phyloP scores from a whole-genome alignment of 2,113 vertebrate genomes.

The Gnathonemus longibarbis region DNA sequence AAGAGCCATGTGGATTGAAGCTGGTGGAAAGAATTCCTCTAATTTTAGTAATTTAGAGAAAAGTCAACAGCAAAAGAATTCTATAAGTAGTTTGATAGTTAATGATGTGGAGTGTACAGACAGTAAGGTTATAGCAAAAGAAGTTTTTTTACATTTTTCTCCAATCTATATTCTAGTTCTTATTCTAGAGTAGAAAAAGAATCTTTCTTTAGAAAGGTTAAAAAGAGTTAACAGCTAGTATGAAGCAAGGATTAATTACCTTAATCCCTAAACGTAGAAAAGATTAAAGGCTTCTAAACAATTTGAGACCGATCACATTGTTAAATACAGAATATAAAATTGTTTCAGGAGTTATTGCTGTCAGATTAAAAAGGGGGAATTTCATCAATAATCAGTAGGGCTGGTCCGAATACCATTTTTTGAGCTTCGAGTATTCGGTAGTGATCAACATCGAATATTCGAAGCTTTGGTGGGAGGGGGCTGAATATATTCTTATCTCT shows the following conservation, averaged over 20 bases:
- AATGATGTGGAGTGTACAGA: background rate
- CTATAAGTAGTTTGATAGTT: background rate
- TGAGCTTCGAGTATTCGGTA: too few species aligned
- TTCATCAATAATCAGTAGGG: too few species aligned
- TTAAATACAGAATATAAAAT: background rate
- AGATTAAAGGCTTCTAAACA: background rate
- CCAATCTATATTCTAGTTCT: background rate
- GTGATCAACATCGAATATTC: too few species aligned
- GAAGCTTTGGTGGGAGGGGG: too few species aligned
- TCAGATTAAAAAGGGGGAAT: background rate
- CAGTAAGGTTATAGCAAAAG: background rate
- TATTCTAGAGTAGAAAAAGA: background rate
- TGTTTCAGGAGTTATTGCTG: background rate
- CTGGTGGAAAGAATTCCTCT: background rate
- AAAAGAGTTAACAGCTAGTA: background rate
- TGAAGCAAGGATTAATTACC: background rate
- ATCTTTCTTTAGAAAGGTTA: background rate
- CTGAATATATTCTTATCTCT: too few species aligned
- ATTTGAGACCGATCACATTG: too few species aligned
- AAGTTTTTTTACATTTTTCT: background rate
- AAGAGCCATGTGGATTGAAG: background rate
- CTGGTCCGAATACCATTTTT: too few species aligned
- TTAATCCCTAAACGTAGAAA: conserved; percentile 18
- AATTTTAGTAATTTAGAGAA: too few species aligned
- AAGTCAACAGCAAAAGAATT: background rate